These are phyloP conservation scores for Villa cingulata DNA, from an alignment of 2,888 invertebrate genomes.

Conservation along the genomic window DNA sequence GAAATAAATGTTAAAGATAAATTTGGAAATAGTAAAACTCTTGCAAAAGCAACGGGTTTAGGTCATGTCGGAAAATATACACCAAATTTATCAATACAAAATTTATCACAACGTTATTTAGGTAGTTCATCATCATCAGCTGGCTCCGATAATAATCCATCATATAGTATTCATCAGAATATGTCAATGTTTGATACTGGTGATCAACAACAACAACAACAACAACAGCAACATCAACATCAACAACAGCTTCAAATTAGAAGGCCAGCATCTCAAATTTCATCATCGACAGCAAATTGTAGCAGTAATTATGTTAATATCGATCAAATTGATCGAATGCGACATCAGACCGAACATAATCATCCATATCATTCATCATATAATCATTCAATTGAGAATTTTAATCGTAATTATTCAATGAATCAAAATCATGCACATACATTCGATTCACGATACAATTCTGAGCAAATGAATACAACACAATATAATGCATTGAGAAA, in stretches of 20 bases:
- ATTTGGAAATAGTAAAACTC: conserved; percentile 59
- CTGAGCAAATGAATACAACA: conserved; percentile 7
- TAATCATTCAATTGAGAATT: conserved; percentile 24
- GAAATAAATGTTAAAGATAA: conserved; percentile 37
- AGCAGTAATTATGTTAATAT: conserved; percentile 41
- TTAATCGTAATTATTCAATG: conserved; percentile 32
- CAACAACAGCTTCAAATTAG: too few species aligned
- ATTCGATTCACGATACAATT: conserved; percentile 19
- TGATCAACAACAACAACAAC: conserved; percentile 16
- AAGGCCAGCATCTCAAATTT: conserved; percentile 17
- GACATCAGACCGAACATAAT: conserved; percentile 32
- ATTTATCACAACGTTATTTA: conserved; percentile 25
- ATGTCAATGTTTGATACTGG: conserved; percentile 11
- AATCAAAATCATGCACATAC: conserved; percentile 31
- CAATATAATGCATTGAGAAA: conserved; percentile 24
- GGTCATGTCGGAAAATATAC: conserved; percentile 74
- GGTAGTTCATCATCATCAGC: conserved; percentile 24
- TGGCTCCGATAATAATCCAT: background rate
- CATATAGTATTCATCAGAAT: conserved; percentile 7
- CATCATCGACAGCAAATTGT: conserved; percentile 12
- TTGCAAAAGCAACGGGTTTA: conserved; percentile 48
- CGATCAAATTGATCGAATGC: conserved; percentile 42
- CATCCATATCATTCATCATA: conserved; percentile 19
- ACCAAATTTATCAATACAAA: conserved; percentile 42
- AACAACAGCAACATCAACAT: conserved; percentile 13